Evolutionary conservation across 2,888 invertebrate species (phyloP).

Genomic region (Leptura quadrifasciata): DNA sequence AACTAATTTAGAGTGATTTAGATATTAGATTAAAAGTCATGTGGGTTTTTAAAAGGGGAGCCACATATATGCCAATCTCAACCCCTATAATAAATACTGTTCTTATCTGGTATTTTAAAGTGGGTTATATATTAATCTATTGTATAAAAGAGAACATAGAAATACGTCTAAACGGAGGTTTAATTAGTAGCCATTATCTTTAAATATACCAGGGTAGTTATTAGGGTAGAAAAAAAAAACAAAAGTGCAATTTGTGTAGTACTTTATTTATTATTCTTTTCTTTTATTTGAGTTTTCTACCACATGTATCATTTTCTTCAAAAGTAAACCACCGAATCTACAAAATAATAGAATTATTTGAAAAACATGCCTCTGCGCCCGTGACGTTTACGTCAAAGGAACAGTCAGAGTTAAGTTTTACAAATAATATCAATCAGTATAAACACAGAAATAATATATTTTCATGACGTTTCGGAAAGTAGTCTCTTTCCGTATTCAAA

Average conservation of each 20-base stretch:
- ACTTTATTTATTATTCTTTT: too few relatives aligned
- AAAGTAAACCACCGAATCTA: too few relatives aligned
- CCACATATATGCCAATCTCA: conserved; percentile 32
- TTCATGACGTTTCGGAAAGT: too few relatives aligned
- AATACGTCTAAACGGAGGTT: not conserved
- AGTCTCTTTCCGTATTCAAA: too few relatives aligned
- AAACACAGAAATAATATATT: too few relatives aligned
- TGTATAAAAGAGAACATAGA: not conserved
- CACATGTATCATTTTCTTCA: too few relatives aligned
- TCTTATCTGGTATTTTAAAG: conserved; percentile 8
- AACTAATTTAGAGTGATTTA: conserved; percentile 9
- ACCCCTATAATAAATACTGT: conserved; percentile 45
- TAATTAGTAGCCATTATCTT: not conserved
- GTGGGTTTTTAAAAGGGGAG: conserved; percentile 40
- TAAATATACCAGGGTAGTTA: not conserved
- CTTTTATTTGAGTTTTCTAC: too few relatives aligned
- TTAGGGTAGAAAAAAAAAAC: not conserved
- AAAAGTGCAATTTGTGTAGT: not conserved
- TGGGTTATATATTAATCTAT: not conserved
- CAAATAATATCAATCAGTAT: too few relatives aligned
- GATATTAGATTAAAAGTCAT: conserved; percentile 36
- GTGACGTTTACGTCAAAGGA: too few relatives aligned
- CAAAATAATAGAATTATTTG: too few relatives aligned
- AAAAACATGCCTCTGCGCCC: too few relatives aligned
- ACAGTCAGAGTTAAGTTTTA: too few relatives aligned